Conservation (phyloP, 2,888 invertebrate species). For the Epinotia demarniana region DNA sequence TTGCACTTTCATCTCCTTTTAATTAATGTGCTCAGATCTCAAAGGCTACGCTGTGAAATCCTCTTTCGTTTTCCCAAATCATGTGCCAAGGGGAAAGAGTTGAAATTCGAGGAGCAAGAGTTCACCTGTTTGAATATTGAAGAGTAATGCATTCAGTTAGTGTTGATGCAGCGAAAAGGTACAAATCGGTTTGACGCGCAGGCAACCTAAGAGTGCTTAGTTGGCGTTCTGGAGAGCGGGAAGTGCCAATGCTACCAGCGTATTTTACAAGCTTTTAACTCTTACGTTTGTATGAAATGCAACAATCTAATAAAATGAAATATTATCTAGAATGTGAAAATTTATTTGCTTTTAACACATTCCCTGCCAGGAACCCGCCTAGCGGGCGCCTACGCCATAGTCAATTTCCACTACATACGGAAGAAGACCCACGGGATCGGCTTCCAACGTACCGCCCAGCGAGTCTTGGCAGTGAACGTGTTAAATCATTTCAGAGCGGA, state of each 20-base stretch:
- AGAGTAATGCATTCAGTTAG: slow-evolving; percentile 38
- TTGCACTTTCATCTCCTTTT: slow-evolving; percentile 4
- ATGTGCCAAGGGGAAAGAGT: not conserved
- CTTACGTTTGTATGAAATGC: no score
- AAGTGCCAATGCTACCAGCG: not conserved
- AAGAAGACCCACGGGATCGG: no score
- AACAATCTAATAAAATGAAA: no score
- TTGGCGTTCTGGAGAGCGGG: slow-evolving; percentile 13
- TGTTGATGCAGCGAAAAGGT: slow-evolving; percentile 42
- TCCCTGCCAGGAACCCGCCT: no score
- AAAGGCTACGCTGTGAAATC: slow-evolving; percentile 16
- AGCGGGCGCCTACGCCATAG: no score
- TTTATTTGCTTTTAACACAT: no score
- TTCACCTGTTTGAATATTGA: slow-evolving; percentile 16
- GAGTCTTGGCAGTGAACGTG: no score
- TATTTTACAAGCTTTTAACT: no score
- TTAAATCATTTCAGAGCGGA: no score
- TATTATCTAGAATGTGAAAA: no score
- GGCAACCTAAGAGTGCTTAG: slow-evolving; percentile 15
- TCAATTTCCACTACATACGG: no score
- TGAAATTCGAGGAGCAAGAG: not conserved
- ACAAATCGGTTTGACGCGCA: slow-evolving; percentile 30
- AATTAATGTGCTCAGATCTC: slow-evolving; percentile 31
- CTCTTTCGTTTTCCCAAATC: not conserved
- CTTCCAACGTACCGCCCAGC: no score